Evolutionary conservation across 2,888 invertebrate genomes (phyloP), one percentile per base, ranked within the genome.

Genomic region (Tetranychus piercei): DNA sequence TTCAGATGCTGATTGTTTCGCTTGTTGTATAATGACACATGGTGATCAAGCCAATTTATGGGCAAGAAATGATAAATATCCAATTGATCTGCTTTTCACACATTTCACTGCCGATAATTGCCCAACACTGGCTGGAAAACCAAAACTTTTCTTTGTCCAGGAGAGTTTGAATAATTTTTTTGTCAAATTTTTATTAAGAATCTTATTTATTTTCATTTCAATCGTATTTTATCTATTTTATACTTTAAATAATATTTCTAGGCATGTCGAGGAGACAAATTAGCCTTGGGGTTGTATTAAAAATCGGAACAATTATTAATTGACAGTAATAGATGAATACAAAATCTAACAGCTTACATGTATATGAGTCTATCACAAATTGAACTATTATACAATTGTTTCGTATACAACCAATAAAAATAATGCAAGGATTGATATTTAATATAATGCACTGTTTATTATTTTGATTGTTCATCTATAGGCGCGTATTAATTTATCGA

Each of bases 221-320:
- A 78, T 9, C n/a, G n/a, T n/a, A n/a, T n/a, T n/a, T n/a, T n/a
- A n/a, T n/a, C n/a, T n/a, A n/a, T n/a, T n/a, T n/a, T n/a, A n/a
- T n/a, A n/a, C n/a, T n/a, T 89, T 94, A 0, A 4, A 3, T n/a
- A n/a, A n/a, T 34, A 4, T 34, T 34, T 34, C 4, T 34, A 55
- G 87, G 94, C 94, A 75, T 95, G 94, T 79, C 93, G 92, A 83
- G 94, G 94, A n/a, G 90, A 91, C 81, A 88, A 88, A 81, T 84
- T 94, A 65, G 94, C 83, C 85, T 86, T 72, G 92, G 92, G n/a
- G 85, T 89, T 44, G 6, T 67, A 1, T n/a, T 87, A 87, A 74
- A 82, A 92, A 55, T 83, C 15, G 70, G 43, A n/a, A n/a, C n/a
- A n/a, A n/a, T n/a, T n/a, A n/a, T n/a, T n/a, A n/a, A n/a, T n/a